These are phyloP conservation scores for Tetramorium parvispinum DNA, from an alignment of 1,140 invertebrate species.

Conservation along the genomic window DNA sequence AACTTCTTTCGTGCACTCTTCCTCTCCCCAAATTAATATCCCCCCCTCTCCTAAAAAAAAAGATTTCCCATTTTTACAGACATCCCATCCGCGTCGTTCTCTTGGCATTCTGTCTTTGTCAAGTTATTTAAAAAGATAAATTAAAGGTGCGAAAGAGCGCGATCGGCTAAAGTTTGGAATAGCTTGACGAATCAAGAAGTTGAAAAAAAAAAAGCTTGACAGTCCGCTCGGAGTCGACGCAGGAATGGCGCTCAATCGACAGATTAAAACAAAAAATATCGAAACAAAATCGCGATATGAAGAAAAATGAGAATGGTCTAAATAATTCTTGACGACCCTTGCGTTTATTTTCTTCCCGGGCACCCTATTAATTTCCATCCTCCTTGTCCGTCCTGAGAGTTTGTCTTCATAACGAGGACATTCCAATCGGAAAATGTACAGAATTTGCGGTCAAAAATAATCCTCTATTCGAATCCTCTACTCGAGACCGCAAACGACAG, in stretches of 20 bases:
- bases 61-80: not conserved
- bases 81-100: not conserved
- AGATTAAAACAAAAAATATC: conserved; percentile 10
- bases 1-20: not conserved
- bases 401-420: conserved; percentile 2
- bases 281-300: not conserved
- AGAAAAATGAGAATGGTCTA: not conserved
- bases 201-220: conserved; percentile 9
- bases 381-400: conserved; percentile 29
- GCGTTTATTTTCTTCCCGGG: not conserved
- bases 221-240: not conserved
- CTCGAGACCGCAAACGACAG: conserved; percentile 12
- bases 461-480: not conserved
- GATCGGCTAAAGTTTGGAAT: conserved; percentile 26
- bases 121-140: conserved; percentile 33
- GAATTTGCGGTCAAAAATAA: not conserved
- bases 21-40: not conserved
- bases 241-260: not conserved
- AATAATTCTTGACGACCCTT: not conserved
- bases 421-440: conserved; percentile 12
- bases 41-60: not conserved
- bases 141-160: not conserved
- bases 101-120: conserved; percentile 37
- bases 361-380: not conserved
- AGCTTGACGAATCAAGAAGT: conserved; percentile 6